Evolutionary conservation across 1,140 invertebrate species (phyloP).

Genomic region (Ptiloglossa arizonensis): DNA sequence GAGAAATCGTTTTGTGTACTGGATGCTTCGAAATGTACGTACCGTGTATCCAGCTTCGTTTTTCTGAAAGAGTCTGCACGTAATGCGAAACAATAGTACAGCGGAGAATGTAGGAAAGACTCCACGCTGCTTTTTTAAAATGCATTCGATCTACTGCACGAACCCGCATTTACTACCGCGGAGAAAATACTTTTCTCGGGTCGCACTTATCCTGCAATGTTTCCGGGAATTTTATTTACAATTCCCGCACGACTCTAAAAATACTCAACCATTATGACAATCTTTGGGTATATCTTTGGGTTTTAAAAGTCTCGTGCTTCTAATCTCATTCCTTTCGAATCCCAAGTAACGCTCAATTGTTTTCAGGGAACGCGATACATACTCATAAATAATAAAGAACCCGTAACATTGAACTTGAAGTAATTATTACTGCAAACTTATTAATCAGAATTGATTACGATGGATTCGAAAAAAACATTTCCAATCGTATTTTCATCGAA

Average conservation of each 20-base stretch:
- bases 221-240: background rate
- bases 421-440: too few relatives aligned
- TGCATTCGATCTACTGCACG: constrained; percentile 11
- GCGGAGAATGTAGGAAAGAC: constrained; percentile 6
- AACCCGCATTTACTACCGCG: background rate
- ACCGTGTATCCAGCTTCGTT: background rate
- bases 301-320: too few relatives aligned
- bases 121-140: background rate
- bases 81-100: background rate
- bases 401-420: too few relatives aligned
- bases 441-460: too few relatives aligned
- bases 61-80: background rate
- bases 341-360: too few relatives aligned
- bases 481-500: too few relatives aligned
- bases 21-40: background rate
- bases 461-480: too few relatives aligned
- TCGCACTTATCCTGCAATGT: background rate
- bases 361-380: too few relatives aligned
- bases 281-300: too few relatives aligned
- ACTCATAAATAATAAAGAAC: too few relatives aligned
- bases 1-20: background rate
- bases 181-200: background rate
- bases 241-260: background rate
- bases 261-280: background rate
- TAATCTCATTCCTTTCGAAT: too few relatives aligned